phyloP scores from a whole-genome alignment of 2,797 vertebrate species.

The Champsocephalus gunnari region DNA sequence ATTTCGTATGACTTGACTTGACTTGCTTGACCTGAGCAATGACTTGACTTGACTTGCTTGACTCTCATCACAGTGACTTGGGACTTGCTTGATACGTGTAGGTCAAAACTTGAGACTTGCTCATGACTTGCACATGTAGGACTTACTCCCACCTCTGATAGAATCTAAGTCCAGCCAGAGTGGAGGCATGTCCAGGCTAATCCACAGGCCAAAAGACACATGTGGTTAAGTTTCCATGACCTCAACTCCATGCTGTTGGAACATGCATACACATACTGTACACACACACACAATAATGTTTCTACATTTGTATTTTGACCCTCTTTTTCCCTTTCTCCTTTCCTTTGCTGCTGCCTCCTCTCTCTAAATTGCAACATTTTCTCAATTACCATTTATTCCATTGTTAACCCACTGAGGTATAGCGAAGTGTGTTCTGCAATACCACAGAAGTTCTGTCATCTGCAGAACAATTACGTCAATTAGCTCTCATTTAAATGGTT shows the following conservation, averaged over 20 bases:
- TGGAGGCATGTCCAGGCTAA: constrained; percentile 74
- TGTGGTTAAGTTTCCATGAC: constrained; percentile 78
- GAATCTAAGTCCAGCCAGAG: constrained; percentile 63
- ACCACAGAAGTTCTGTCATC: constrained; percentile 70
- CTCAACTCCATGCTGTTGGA: constrained; percentile 70
- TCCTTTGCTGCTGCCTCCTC: constrained; percentile 25
- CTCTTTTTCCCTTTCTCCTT: constrained; percentile 14
- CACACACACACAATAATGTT: constrained; percentile 20
- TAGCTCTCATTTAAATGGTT: constrained; percentile 74
- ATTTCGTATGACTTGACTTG: too few relatives aligned
- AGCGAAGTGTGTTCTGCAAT: constrained; percentile 53
- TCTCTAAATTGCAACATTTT: constrained; percentile 56
- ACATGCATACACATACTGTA: constrained; percentile 29
- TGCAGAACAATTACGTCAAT: constrained; percentile 75
- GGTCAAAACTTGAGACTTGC: too few relatives aligned
- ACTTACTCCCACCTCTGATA: too few relatives aligned
- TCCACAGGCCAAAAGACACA: constrained; percentile 69
- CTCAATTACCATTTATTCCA: constrained; percentile 64
- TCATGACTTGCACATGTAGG: too few relatives aligned
- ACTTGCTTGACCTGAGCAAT: too few relatives aligned
- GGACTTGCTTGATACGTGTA: too few relatives aligned
- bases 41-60: too few relatives aligned
- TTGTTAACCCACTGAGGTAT: constrained; percentile 66
- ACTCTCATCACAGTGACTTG: too few relatives aligned
- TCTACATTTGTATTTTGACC: too few relatives aligned